Conservation (phyloP, 35 echinoderm and acorn worm genomes). For the Lytechinus variegatus region DNA sequence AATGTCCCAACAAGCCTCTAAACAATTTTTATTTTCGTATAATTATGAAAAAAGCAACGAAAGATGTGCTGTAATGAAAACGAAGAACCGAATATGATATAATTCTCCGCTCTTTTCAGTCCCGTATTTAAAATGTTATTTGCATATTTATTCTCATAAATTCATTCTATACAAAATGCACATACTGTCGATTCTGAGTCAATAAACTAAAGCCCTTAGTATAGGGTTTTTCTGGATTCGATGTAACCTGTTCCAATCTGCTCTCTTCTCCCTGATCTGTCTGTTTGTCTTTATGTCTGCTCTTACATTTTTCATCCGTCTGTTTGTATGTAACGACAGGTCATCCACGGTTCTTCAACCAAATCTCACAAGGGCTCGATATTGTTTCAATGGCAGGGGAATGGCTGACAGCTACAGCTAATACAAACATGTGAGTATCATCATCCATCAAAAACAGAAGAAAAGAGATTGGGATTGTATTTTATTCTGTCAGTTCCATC, state of each 20-base stretch:
- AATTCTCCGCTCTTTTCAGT: not conserved
- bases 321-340: conserved; percentile 48
- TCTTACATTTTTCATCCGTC: not conserved
- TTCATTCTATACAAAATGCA: not conserved
- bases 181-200: not conserved
- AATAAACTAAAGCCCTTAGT: not conserved
- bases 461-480: not conserved
- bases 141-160: not conserved
- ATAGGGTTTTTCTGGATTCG: not conserved
- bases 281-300: too few species aligned
- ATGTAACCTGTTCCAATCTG: not conserved
- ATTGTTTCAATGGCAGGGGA: conserved; percentile 87
- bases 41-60: too few species aligned
- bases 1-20: too few species aligned
- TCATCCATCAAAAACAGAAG: not conserved
- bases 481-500: not conserved
- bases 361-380: conserved; percentile 86
- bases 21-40: too few species aligned
- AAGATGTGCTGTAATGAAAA: too few species aligned
- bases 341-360: conserved; percentile 94
- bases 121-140: not conserved
- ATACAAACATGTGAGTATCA: conserved; percentile 94
- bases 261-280: not conserved
- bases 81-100: not conserved
- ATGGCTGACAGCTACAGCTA: conserved; percentile 85